Evolutionary conservation across 2,113 vertebrate genomes (phyloP).

Genomic region (Crotalus horridus): DNA sequence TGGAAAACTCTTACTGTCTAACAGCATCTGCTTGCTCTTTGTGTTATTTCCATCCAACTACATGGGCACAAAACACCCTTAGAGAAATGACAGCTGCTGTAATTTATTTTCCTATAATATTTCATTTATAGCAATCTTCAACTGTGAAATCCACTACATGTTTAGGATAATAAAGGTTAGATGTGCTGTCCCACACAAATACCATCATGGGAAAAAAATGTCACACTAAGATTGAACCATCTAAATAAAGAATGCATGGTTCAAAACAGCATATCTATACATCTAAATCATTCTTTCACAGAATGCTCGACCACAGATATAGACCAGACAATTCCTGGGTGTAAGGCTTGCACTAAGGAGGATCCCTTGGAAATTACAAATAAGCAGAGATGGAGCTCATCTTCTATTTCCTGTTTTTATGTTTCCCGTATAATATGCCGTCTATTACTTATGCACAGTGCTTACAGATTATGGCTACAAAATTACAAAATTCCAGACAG

Average conservation of each 20-base stretch:
- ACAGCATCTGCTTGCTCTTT: background rate
- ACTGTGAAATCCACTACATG: background rate
- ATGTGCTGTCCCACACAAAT: background rate
- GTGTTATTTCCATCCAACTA: background rate
- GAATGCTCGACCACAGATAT: background rate
- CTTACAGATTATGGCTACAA: background rate
- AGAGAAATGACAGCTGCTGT: background rate
- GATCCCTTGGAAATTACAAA: constrained; percentile 4
- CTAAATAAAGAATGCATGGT: background rate
- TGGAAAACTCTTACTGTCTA: background rate
- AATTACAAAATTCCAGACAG: background rate
- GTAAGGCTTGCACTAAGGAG: background rate
- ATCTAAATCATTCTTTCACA: background rate
- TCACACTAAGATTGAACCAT: background rate
- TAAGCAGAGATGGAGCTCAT: background rate
- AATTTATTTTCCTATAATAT: background rate
- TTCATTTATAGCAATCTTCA: background rate
- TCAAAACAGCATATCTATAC: background rate
- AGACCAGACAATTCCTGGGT: background rate
- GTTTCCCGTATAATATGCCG: background rate
- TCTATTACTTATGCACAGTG: background rate
- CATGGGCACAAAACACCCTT: background rate
- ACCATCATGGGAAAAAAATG: background rate
- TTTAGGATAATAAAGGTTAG: background rate
- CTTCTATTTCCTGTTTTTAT: constrained; percentile 25